These are phyloP conservation scores for Ptychobarbus kaznakovi DNA, from an alignment of 2,797 vertebrate genomes.

Conservation along the genomic window DNA sequence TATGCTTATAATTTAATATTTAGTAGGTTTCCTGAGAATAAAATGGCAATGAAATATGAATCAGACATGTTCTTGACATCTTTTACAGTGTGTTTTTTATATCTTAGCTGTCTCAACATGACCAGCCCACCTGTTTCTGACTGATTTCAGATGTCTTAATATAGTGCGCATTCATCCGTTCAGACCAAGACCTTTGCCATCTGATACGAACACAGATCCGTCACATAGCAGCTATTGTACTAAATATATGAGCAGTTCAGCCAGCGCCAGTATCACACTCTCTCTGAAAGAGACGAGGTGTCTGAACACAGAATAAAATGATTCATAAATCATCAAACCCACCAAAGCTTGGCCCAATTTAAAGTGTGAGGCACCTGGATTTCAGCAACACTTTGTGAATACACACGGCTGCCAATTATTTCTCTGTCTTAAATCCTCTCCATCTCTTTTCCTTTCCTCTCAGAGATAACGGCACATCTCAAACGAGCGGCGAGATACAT, in stretches of 20 bases:
- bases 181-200: conserved; percentile 11
- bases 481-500: conserved; percentile 17
- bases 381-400: conserved; percentile 5
- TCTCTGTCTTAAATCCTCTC: neutral
- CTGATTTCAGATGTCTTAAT: conserved; percentile 35
- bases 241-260: conserved; percentile 11
- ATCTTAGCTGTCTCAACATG: conserved; percentile 34
- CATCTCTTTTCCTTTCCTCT: neutral
- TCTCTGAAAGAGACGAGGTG: neutral
- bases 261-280: neutral
- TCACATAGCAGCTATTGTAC: conserved; percentile 16
- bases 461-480: conserved; percentile 18
- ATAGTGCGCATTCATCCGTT: conserved; percentile 8
- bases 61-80: neutral
- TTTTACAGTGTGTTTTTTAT: conserved; percentile 22
- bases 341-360: conserved; percentile 21
- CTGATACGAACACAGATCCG: neutral
- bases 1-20: neutral
- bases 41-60: neutral
- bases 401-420: neutral
- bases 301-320: neutral
- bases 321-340: conserved; percentile 24
- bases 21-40: neutral
- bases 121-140: conserved; percentile 43
- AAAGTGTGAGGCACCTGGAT: neutral